Evolutionary conservation across 2,797 vertebrate genomes (phyloP).

Genomic region (Cottoperca gobio): DNA sequence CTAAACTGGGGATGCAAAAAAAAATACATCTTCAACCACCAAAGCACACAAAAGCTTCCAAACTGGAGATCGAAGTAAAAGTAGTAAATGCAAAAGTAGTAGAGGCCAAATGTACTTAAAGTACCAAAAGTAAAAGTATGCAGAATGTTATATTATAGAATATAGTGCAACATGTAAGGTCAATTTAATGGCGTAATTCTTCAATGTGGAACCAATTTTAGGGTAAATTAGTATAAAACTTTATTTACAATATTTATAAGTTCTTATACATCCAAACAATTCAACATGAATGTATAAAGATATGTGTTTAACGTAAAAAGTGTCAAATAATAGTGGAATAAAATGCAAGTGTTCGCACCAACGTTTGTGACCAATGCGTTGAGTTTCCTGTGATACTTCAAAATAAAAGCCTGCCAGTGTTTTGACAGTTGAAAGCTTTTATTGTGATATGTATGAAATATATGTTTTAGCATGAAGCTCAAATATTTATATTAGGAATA

Average conservation of each 20-base stretch:
- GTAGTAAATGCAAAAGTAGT: no score
- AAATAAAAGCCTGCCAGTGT: neutral
- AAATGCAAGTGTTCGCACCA: no score
- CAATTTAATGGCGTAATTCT: neutral
- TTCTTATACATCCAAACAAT: no score
- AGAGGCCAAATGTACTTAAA: neutral
- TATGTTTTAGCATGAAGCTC: neutral
- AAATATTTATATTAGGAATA: neutral
- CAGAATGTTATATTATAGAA: no score
- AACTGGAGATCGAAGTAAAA: neutral
- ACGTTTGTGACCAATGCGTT: neutral
- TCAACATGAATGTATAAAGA: no score
- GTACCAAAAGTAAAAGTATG: neutral
- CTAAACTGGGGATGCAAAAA: neutral
- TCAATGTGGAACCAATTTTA: neutral
- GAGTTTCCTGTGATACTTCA: neutral
- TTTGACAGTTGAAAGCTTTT: neutral
- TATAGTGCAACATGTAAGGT: no score
- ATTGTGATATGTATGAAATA: no score
- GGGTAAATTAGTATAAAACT: no score
- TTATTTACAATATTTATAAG: no score
- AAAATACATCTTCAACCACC: neutral
- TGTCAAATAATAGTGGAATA: no score
- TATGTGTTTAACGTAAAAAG: no score
- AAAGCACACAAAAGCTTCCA: neutral